phyloP scores from a whole-genome alignment of 2,113 vertebrate genomes.

The Symphodus melops region DNA sequence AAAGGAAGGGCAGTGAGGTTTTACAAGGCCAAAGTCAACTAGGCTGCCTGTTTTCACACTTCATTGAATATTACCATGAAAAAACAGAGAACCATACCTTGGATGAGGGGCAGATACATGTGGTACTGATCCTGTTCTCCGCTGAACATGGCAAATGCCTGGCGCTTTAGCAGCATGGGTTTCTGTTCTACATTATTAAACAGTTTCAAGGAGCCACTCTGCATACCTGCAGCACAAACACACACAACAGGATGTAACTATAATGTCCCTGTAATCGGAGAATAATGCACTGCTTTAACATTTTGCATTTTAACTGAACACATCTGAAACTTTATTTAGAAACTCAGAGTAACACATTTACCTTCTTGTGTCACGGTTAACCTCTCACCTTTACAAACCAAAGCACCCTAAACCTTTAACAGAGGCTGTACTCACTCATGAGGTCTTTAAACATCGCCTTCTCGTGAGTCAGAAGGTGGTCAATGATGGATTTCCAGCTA shows the following conservation, averaged over 20 bases:
- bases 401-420: neutral
- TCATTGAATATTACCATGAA: neutral
- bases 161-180: conserved; percentile 95
- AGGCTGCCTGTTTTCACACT: neutral
- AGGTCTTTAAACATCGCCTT: conserved; percentile 99
- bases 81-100: conserved; percentile 79
- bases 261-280: neutral
- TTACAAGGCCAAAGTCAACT: neutral
- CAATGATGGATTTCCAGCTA: conserved; percentile 96
- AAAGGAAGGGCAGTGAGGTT: neutral
- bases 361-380: neutral
- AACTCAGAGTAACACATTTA: neutral
- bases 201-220: conserved; percentile 93
- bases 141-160: conserved; percentile 95
- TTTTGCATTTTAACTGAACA: neutral
- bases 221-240: conserved; percentile 86
- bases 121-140: conserved; percentile 97
- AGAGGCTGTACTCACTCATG: conserved; percentile 91
- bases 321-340: neutral
- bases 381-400: neutral
- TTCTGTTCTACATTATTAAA: conserved; percentile 92
- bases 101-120: conserved; percentile 95
- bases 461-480: conserved; percentile 97
- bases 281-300: no score
- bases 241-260: neutral